These are phyloP conservation scores for Lemur catta DNA, from an alignment of 2,797 vertebrate genomes.

Conservation along the genomic window DNA sequence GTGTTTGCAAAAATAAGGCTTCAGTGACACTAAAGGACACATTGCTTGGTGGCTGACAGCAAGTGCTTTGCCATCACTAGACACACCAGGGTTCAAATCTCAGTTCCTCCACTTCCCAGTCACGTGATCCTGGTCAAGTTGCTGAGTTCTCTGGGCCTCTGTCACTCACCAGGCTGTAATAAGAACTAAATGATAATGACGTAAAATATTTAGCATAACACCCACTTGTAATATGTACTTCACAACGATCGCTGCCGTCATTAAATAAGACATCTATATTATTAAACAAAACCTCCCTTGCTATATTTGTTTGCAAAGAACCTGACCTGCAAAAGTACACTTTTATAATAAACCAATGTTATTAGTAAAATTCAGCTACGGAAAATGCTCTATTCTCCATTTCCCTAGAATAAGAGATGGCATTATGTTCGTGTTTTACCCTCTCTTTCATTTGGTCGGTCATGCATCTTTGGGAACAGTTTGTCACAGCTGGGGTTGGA, in stretches of 20 bases:
- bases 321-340: neutral
- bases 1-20: neutral
- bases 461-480: neutral
- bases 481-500: neutral
- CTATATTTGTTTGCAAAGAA: neutral
- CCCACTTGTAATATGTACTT: neutral
- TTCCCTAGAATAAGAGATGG: neutral
- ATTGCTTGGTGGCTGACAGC: neutral
- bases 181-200: neutral
- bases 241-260: neutral
- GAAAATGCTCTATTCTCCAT: neutral
- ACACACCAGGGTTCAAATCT: neutral
- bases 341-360: neutral
- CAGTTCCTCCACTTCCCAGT: neutral
- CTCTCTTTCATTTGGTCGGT: neutral
- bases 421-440: fast-evolving
- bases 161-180: neutral
- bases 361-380: neutral
- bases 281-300: neutral
- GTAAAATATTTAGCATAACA: no score
- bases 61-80: neutral
- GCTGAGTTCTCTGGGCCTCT: neutral
- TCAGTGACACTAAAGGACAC: neutral
- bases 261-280: neutral
- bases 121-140: neutral